Percentiles rank a stretch among this genome's conserved stretches.
phyloP scores from a whole-genome alignment of 2,888 invertebrate species.

The Agrotis exclamationis region DNA sequence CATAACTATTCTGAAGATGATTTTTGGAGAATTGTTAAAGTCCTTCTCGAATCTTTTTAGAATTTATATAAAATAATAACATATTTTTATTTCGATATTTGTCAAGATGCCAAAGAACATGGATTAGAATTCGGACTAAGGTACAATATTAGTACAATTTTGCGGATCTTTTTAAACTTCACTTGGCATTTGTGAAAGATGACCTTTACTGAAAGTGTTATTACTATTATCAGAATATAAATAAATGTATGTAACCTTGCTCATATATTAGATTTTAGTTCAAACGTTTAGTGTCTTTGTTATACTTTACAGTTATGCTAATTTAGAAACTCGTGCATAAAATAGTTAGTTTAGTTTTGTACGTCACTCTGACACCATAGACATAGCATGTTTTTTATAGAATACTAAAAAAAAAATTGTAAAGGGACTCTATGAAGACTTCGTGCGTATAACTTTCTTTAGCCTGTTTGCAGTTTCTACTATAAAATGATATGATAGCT shows the following conservation, averaged over 20 bases:
- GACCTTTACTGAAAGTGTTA: background rate
- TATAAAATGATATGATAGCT: background rate
- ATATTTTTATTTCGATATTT: no score
- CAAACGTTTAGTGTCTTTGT: conserved; percentile 4
- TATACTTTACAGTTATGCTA: conserved; percentile 7
- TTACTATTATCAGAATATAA: background rate
- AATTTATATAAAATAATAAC: background rate
- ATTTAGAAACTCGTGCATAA: conserved; percentile 7
- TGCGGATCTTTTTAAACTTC: no score
- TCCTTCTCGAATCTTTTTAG: background rate
- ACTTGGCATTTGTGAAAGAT: no score
- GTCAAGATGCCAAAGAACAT: no score
- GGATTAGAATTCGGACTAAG: no score
- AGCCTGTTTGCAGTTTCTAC: background rate
- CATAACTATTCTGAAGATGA: background rate
- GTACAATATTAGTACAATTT: no score
- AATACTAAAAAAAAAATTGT: background rate
- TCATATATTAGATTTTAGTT: conserved; percentile 2
- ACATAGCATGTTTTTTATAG: background rate
- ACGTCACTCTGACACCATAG: background rate
- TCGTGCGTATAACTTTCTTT: background rate
- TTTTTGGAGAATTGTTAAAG: background rate
- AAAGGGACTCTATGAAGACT: background rate
- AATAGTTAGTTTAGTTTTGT: background rate
- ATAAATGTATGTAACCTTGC: conserved; percentile 18